phyloP scores from a whole-genome alignment of 2,888 invertebrate species.

The Agrotis ipsilon region DNA sequence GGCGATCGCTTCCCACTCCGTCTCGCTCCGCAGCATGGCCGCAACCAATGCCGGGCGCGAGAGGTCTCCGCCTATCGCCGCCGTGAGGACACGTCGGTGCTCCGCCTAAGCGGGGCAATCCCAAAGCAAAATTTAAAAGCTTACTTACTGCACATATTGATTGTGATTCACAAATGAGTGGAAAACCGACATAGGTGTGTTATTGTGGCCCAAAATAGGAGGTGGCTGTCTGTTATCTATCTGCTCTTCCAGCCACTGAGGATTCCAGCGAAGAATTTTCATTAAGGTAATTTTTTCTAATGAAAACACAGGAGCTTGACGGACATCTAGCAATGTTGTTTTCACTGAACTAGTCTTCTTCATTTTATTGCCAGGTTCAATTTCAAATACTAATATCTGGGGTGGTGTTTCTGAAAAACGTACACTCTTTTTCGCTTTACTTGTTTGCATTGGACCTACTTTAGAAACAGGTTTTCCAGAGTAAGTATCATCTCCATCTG shows the following conservation, averaged over 20 bases:
- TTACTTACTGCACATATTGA: conserved; percentile 92
- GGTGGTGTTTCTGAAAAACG: conserved; percentile 78
- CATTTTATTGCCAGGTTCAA: conserved; percentile 84
- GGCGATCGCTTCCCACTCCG: too few relatives aligned
- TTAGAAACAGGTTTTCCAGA: conserved; percentile 80
- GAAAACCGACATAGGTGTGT: conserved; percentile 89
- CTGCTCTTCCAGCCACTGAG: conserved; percentile 92
- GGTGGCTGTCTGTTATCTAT: conserved; percentile 87
- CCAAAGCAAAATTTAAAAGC: too few relatives aligned
- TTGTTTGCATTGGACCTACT: conserved; percentile 75
- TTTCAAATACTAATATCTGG: conserved; percentile 77
- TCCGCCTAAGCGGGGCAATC: too few relatives aligned
- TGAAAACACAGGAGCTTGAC: conserved; percentile 79
- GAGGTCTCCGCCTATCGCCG: too few relatives aligned
- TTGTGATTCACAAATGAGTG: conserved; percentile 89
- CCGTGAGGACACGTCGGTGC: too few relatives aligned
- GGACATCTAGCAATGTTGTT: conserved; percentile 74
- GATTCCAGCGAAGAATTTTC: conserved; percentile 92
- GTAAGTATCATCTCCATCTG: conserved; percentile 70
- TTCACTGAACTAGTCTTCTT: conserved; percentile 81
- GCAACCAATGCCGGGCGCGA: too few relatives aligned
- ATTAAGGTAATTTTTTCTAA: conserved; percentile 87
- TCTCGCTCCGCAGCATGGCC: too few relatives aligned
- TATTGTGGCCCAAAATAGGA: conserved; percentile 88
- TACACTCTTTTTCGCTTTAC: conserved; percentile 79